phyloP scores from a whole-genome alignment of 2,888 invertebrate genomes.

The Ommatoiulus sabulosus region DNA sequence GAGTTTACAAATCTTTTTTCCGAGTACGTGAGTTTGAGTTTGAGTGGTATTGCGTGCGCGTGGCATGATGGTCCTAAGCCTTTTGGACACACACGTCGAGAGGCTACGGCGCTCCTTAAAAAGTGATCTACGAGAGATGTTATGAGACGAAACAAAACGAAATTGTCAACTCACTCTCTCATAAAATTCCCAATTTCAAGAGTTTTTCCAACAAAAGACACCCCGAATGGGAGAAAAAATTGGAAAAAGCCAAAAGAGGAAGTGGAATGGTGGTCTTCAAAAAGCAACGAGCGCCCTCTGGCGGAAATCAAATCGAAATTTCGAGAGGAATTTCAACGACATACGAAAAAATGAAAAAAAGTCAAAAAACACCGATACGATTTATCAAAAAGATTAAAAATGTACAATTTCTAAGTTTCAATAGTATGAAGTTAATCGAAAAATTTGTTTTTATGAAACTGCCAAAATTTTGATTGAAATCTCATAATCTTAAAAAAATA shows the following conservation, averaged over 20 bases:
- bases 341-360: too few species aligned
- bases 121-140: slow-evolving; percentile 36
- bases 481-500: too few species aligned
- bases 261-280: neutral
- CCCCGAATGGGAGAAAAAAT: neutral
- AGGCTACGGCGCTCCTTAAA: slow-evolving; percentile 37
- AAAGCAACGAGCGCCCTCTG: neutral
- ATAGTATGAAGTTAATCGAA: too few species aligned
- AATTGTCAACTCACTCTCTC: slow-evolving; percentile 11
- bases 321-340: too few species aligned
- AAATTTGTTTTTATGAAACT: too few species aligned
- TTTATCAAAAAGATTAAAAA: too few species aligned
- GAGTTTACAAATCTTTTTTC: neutral
- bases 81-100: neutral
- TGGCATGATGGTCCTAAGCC: neutral
- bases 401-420: too few species aligned
- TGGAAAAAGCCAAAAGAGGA: neutral
- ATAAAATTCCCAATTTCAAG: slow-evolving; percentile 40
- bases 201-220: neutral
- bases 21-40: neutral
- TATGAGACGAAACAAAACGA: slow-evolving; percentile 27
- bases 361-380: too few species aligned
- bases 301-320: neutral
- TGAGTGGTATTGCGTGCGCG: neutral
- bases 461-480: too few species aligned